A percentile compares a stretch with the other conserved stretches of the same genome.
These are phyloP conservation scores for Reticulitermes lucifugus DNA, from an alignment of 2,888 invertebrate species.

Conservation along the genomic window DNA sequence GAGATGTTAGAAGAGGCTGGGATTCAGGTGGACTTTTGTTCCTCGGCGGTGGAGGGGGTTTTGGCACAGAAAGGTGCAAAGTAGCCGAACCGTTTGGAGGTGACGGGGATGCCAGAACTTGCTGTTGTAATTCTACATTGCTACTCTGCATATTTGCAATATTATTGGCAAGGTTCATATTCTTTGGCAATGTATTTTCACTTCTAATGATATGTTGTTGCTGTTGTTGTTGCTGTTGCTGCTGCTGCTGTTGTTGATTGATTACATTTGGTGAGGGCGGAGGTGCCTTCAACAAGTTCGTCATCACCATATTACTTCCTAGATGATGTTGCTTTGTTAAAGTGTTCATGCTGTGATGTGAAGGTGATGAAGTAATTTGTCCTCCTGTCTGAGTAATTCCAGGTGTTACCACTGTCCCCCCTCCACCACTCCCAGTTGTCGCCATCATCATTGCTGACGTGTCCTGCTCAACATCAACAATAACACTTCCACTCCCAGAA, in stretches of 20 bases:
- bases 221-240: conserved; percentile 58
- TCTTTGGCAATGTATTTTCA: conserved; percentile 65
- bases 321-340: conserved; percentile 44
- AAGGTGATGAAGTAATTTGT: conserved; percentile 32
- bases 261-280: conserved; percentile 70
- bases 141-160: conserved; percentile 63
- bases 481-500: conserved; percentile 79
- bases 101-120: conserved; percentile 61
- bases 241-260: conserved; percentile 65
- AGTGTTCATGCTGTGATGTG: conserved; percentile 42
- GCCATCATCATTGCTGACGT: conserved; percentile 66
- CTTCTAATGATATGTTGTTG: conserved; percentile 52
- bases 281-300: conserved; percentile 72
- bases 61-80: conserved; percentile 64
- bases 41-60: conserved; percentile 69
- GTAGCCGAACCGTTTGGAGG: conserved; percentile 71
- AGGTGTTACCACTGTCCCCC: neutral
- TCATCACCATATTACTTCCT: conserved; percentile 52
- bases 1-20: conserved; percentile 66
- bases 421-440: conserved; percentile 12
- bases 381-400: conserved; percentile 8
- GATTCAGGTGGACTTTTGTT: conserved; percentile 69
- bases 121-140: conserved; percentile 60
- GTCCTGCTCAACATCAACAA: conserved; percentile 86
- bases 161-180: conserved; percentile 62